These are phyloP conservation scores for Geotrypetes seraphini DNA, from an alignment of 2,797 vertebrate genomes.

Conservation along the genomic window DNA sequence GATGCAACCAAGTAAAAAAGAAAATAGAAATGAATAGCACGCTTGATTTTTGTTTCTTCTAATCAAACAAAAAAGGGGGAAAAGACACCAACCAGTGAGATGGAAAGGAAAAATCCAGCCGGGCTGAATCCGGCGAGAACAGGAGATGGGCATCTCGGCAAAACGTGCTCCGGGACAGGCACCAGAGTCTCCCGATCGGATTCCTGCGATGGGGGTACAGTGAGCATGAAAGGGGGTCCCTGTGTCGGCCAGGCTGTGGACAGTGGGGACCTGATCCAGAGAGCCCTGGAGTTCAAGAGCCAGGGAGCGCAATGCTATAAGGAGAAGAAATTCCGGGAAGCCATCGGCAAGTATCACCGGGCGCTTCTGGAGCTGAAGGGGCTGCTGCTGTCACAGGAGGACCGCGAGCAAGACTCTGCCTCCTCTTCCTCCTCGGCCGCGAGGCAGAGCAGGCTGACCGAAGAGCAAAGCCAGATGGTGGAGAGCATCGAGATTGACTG, in stretches of 20 bases:
- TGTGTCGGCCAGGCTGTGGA: conserved; percentile 26
- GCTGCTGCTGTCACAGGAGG: conserved; percentile 47
- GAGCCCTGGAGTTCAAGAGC: conserved; percentile 88
- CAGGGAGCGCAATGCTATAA: conserved; percentile 95
- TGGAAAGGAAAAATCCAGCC: conserved; percentile 40
- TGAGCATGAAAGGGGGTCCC: conserved; percentile 7
- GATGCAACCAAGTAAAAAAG: too few species aligned
- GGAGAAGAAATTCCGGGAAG: conserved; percentile 97
- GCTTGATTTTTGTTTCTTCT: too few species aligned
- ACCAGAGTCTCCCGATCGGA: conserved; percentile 6
- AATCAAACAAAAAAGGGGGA: conserved; percentile 16
- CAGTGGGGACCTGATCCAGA: conserved; percentile 72
- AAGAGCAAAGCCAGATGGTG: conserved; percentile 85
- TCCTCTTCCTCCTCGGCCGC: conserved; percentile 43
- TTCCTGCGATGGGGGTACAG: conserved; percentile 31
- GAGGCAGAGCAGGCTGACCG: conserved; percentile 63
- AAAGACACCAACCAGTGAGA: conserved; percentile 11
- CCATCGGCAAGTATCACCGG: conserved; percentile 96
- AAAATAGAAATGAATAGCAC: too few species aligned
- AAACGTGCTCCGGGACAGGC: conserved; percentile 27
- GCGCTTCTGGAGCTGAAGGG: conserved; percentile 94
- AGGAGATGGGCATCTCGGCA: too few species aligned
- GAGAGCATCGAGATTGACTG: conserved; percentile 92
- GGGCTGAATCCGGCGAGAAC: conserved; percentile 22
- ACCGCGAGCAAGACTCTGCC: conserved; percentile 62